Evolutionary conservation across 2,888 invertebrate genomes (phyloP), one percentile per base, ranked within the genome.

Genomic region (Polyploca ridens): DNA sequence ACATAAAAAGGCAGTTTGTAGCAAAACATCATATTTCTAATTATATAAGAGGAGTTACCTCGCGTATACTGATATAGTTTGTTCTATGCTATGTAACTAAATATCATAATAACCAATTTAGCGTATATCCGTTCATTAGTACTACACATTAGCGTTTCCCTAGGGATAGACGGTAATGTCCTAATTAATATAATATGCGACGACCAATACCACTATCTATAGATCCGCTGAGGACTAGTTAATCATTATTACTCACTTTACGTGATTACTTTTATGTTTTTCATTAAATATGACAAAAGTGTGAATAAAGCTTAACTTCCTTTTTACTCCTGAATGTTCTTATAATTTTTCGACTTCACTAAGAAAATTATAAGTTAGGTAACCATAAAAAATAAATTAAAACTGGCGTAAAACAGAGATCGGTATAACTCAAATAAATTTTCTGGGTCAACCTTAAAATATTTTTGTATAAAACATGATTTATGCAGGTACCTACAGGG

Each of bases 161-260:
- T 54, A 19, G 19, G 19, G 54, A 54, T 19, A 54, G 54, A 19
- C 54, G 54, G 54, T 54, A 19, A 54, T 54, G 54, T 54, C 10
- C 54, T 54, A 19, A 54, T 54, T 54, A 54, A 54, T 54, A 19
- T 54, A 54, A 54, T 54, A 54, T 54, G 54, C 19, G 54, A 54
- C 54, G n/a, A 54, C 19, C 54, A 54, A 54, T 54, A 54, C 19
- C 19, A 54, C 19, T 19, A 54, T 19, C 19, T 7, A 54, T 54
- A 54, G 54, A 49, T 54, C 54, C 54, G n/a, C 19, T 54, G 14
- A 46, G 46, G n/a, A n/a, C n/a, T 7, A n/a, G 1, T 46, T 46
- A n/a, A n/a, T 46, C 1, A 6, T 46, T 10, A n/a, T 46, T 6
- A 46, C n/a, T 46, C 46, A 46, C 46, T n/a, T 6, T 14, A n/a